These are phyloP conservation scores for Haliclystus octoradiatus DNA, from an alignment of 30 jellyfish, hydroid and myxozoan genomes.

Conservation along the genomic window DNA sequence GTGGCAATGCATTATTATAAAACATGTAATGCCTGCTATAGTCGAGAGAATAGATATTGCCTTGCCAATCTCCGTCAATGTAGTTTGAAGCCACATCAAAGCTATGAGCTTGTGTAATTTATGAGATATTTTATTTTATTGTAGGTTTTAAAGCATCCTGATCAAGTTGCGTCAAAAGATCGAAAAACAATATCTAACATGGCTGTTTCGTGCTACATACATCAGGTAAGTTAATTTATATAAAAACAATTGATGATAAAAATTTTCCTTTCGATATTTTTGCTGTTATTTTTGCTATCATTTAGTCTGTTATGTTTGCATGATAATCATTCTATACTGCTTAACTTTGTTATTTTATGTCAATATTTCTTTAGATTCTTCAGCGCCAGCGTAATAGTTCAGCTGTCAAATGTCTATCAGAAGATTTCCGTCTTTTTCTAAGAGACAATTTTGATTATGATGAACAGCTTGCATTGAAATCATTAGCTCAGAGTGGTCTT, in stretches of 20 bases:
- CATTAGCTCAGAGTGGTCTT: constrained; percentile 53
- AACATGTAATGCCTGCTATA: too few species aligned
- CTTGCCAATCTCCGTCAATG: too few species aligned
- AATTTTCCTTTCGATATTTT: not conserved
- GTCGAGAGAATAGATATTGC: too few species aligned
- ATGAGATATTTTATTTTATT: not conserved
- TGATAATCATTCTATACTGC: not conserved
- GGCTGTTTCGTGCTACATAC: constrained; percentile 78
- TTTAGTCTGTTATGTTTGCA: too few species aligned
- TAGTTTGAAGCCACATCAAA: too few species aligned
- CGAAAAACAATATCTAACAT: constrained; percentile 47
- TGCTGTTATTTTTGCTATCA: not conserved
- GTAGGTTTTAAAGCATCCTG: constrained; percentile 62
- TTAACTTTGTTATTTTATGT: too few species aligned
- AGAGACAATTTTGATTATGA: constrained; percentile 83
- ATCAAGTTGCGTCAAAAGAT: constrained; percentile 40
- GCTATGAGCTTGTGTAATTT: too few species aligned
- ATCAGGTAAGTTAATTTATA: constrained; percentile 35
- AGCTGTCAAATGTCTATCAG: not conserved
- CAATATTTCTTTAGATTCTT: not conserved
- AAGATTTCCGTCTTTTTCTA: constrained; percentile 36
- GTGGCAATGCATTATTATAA: too few species aligned
- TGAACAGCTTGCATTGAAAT: constrained; percentile 50
- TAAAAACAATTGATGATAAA: not conserved
- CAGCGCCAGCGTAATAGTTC: not conserved